phyloP scores from a whole-genome alignment of 2,113 vertebrate genomes.

The Ptilonorhynchus violaceus region DNA sequence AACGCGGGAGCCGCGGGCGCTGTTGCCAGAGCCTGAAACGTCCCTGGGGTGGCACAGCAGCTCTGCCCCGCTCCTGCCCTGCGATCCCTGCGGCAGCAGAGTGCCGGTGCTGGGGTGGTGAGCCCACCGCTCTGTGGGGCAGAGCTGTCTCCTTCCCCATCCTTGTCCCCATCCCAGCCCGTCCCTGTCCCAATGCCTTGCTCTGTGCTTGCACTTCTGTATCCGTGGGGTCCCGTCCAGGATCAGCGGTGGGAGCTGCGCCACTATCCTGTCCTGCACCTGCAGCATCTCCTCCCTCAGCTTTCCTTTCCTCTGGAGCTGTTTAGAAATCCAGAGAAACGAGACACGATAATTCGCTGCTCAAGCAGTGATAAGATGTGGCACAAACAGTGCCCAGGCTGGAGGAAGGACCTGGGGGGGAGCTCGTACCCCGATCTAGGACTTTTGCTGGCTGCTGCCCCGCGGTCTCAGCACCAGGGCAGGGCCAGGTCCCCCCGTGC shows the following conservation, averaged over 20 bases:
- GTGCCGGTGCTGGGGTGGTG: fast-evolving
- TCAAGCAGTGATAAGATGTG: neutral
- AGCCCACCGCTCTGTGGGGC: fast-evolving
- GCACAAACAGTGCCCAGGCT: neutral
- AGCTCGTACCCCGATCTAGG: neutral
- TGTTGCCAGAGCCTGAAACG: neutral
- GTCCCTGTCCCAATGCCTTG: fast-evolving
- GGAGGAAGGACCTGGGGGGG: neutral
- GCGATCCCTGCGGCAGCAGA: fast-evolving
- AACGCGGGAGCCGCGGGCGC: neutral
- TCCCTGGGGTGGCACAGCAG: neutral
- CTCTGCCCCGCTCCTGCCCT: neutral
- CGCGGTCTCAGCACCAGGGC: fast-evolving
- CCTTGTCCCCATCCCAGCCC: neutral
- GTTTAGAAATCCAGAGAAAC: constrained; percentile 7
- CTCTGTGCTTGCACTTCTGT: neutral
- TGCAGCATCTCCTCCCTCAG: neutral
- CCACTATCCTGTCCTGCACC: neutral
- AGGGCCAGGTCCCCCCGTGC: neutral
- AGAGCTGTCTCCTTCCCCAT: neutral
- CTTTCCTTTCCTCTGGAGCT: neutral
- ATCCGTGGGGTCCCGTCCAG: fast-evolving
- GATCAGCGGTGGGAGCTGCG: fast-evolving
- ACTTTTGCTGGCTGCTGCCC: neutral
- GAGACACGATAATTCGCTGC: neutral